Evolutionary conservation across 2,888 invertebrate genomes (phyloP).

Genomic region (Galerucella calmariensis): DNA sequence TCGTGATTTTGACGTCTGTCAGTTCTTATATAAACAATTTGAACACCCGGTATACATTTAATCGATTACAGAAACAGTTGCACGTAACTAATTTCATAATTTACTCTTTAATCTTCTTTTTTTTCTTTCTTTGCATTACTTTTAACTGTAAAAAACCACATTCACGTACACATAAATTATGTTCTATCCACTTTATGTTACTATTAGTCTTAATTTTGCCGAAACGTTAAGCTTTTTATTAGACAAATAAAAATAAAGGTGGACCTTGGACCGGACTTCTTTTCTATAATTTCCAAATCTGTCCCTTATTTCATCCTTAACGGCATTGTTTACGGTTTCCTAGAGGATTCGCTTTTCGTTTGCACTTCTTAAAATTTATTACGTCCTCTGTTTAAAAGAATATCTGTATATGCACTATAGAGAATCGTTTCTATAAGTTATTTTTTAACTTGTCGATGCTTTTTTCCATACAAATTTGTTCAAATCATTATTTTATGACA

Average conservation of each 20-base stretch:
- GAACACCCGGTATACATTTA: no score
- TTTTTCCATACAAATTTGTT: no score
- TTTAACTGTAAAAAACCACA: conserved; percentile 18
- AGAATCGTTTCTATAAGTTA: no score
- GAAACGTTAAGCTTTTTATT: conserved; percentile 36
- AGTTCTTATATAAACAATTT: no score
- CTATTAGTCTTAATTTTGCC: conserved; percentile 42
- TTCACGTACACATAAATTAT: conserved; percentile 24
- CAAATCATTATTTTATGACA: no score
- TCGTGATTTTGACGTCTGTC: no score
- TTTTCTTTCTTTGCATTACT: conserved; percentile 19
- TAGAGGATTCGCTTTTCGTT: conserved; percentile 26
- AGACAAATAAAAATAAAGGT: conserved; percentile 44
- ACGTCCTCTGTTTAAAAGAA: conserved; percentile 4
- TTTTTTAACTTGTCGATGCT: no score
- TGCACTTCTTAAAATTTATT: conserved; percentile 33
- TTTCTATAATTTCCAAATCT: conserved; percentile 45
- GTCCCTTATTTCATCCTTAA: conserved; percentile 45
- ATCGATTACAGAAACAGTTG: no score
- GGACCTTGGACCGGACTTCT: conserved; percentile 35
- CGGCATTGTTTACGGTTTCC: conserved; percentile 41
- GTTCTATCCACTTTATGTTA: conserved; percentile 11
- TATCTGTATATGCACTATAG: background rate
- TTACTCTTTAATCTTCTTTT: background rate
- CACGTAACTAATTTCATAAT: background rate